Conservation (phyloP, 92 coral and sea anemone species). For the Zoanthus sansibaricus region DNA sequence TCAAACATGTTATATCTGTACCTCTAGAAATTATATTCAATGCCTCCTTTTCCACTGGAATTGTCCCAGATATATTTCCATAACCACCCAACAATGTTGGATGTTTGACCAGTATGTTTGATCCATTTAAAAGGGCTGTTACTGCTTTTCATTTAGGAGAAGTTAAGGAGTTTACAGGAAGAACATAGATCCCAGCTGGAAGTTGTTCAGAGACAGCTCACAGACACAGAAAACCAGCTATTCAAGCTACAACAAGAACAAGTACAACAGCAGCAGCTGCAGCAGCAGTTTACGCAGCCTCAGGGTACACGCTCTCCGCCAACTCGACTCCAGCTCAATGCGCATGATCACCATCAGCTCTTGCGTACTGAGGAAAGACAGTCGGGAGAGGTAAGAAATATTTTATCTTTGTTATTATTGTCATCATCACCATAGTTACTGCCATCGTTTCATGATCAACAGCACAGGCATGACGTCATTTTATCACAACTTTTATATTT, state of each 20-base stretch:
- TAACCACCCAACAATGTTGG: too few species aligned
- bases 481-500: too few species aligned
- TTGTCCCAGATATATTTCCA: too few species aligned
- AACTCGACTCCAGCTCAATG: slow-evolving; percentile 56
- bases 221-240: slow-evolving; percentile 80
- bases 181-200: slow-evolving; percentile 81
- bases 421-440: background rate
- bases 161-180: slow-evolving; percentile 74
- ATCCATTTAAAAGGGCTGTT: background rate
- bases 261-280: slow-evolving; percentile 55
- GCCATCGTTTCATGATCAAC: background rate
- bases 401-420: background rate
- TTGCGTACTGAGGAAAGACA: slow-evolving; percentile 88
- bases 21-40: too few species aligned
- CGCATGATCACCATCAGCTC: slow-evolving; percentile 70
- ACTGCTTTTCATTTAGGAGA: slow-evolving; percentile 67
- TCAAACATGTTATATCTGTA: too few species aligned
- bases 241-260: slow-evolving; percentile 66
- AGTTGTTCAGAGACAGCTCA: slow-evolving; percentile 75
- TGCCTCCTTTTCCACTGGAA: too few species aligned
- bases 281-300: slow-evolving; percentile 49
- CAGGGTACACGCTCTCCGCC: slow-evolving; percentile 67
- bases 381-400: slow-evolving; percentile 87
- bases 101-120: too few species aligned
- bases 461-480: background rate